Conservation (phyloP, 1,140 invertebrate genomes). For the Musca domestica region DNA sequence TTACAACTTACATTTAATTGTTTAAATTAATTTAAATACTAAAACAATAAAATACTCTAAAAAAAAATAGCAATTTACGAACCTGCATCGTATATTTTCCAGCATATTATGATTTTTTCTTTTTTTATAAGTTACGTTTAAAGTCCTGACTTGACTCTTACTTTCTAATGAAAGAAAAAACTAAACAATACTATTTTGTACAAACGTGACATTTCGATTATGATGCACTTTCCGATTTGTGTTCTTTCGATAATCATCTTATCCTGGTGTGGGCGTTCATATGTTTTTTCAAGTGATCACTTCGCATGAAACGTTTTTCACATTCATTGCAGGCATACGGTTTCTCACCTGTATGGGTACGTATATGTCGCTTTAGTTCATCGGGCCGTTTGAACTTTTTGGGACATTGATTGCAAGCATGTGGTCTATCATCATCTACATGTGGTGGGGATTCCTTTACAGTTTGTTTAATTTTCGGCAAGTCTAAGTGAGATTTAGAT, state of each 20-base stretch:
- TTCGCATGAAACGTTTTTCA: conserved; percentile 75
- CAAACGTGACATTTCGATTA: background rate
- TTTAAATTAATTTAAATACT: no score
- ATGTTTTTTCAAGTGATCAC: conserved; percentile 83
- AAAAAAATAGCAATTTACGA: no score
- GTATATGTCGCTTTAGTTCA: conserved; percentile 79
- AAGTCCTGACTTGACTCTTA: background rate
- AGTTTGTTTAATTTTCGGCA: background rate
- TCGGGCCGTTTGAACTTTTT: conserved; percentile 84
- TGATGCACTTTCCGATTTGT: no score
- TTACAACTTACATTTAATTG: no score
- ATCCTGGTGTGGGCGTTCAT: conserved; percentile 71
- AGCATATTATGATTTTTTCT: no score
- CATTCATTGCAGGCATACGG: conserved; percentile 73
- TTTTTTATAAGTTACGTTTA: no score
- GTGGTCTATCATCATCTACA: conserved; percentile 61
- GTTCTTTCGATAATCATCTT: conserved; percentile 31
- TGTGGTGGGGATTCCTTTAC: background rate
- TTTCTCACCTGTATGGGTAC: conserved; percentile 80
- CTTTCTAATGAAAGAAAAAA: background rate
- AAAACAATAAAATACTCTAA: no score
- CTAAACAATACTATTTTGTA: background rate
- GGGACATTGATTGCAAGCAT: conserved; percentile 68
- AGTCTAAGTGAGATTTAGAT: background rate
- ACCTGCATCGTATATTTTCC: no score